phyloP scores from a whole-genome alignment of 2,888 invertebrate species.

The Melieria omissa region DNA sequence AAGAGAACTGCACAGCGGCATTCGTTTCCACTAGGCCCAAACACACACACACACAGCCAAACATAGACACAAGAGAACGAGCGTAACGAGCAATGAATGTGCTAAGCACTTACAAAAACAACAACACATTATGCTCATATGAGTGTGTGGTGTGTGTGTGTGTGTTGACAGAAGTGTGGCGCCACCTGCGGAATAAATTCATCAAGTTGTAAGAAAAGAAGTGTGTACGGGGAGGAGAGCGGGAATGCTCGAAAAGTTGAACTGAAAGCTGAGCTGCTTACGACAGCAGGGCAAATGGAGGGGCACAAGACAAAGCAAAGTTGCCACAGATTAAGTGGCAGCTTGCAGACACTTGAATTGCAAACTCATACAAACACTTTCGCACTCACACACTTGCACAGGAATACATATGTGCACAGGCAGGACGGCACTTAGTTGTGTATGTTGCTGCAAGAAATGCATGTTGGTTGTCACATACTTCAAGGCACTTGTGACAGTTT shows the following conservation, averaged over 20 bases:
- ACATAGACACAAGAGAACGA: too few species aligned
- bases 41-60: not conserved
- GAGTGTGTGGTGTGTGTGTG: too few species aligned
- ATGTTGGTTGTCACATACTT: not conserved
- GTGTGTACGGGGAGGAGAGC: not conserved
- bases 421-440: not conserved
- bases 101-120: too few species aligned
- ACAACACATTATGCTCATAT: too few species aligned
- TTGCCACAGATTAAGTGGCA: slow-evolving; percentile 19
- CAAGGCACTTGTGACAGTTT: slow-evolving; percentile 12
- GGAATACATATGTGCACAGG: not conserved
- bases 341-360: slow-evolving; percentile 9
- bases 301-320: not conserved
- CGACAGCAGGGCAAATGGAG: too few species aligned
- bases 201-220: not conserved
- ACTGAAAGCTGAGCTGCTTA: not conserved
- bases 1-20: too few species aligned
- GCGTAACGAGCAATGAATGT: too few species aligned
- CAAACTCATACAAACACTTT: not conserved
- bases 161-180: not conserved
- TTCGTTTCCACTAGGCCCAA: not conserved
- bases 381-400: not conserved
- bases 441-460: not conserved
- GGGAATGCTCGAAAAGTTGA: not conserved
- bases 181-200: slow-evolving; percentile 27